phyloP scores from a whole-genome alignment of 2,113 vertebrate genomes.

The Indicator indicator region DNA sequence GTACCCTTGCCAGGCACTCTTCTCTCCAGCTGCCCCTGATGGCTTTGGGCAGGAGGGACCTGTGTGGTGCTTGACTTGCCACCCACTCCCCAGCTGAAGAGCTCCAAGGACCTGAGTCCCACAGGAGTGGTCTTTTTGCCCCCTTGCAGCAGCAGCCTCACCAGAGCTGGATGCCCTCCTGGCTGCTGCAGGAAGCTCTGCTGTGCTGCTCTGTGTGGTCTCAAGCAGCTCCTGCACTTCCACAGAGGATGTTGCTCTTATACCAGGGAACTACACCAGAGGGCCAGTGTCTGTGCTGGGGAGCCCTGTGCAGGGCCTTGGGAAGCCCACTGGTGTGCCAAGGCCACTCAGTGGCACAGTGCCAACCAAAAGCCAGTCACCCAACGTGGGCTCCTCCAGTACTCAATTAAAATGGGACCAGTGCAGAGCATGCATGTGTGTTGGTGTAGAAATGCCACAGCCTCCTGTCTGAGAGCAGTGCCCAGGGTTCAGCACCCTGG shows the following conservation, averaged over 20 bases:
- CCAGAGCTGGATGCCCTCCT: not conserved
- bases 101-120: not conserved
- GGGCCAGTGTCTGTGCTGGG: not conserved
- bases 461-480: not conserved
- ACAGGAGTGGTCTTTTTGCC: not conserved
- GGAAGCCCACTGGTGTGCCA: not conserved
- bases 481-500: not conserved
- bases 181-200: not conserved
- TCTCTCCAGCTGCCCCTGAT: not conserved
- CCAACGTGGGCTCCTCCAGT: not conserved
- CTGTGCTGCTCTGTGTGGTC: not conserved
- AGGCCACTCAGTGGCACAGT: not conserved
- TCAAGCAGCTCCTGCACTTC: not conserved
- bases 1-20: not conserved
- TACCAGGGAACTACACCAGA: not conserved
- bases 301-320: not conserved
- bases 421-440: not conserved
- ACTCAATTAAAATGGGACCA: not conserved
- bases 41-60: not conserved
- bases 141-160: not conserved
- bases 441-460: not conserved
- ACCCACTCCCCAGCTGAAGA: not conserved
- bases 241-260: not conserved
- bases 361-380: not conserved
- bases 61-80: not conserved